Evolutionary conservation across 2,888 invertebrate genomes (phyloP).

Genomic region (Eupithecia inturbata): DNA sequence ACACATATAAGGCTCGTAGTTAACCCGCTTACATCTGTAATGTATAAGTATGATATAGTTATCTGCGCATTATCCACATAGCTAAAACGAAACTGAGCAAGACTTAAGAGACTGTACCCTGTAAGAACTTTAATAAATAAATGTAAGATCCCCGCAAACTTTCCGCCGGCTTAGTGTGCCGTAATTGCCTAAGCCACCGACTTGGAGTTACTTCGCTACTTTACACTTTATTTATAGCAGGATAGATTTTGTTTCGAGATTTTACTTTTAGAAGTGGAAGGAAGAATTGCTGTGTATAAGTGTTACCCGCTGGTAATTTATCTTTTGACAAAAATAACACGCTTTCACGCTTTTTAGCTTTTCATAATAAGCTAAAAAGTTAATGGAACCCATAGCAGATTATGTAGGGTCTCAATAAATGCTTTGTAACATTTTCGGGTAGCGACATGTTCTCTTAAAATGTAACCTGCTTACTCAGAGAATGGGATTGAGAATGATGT

Average conservation of each 20-base stretch:
- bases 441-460: no score
- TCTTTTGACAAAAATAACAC: neutral
- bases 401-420: neutral
- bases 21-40: no score
- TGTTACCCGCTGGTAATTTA: neutral
- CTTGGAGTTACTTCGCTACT: conserved; percentile 5
- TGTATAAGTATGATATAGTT: neutral
- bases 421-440: neutral
- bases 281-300: neutral
- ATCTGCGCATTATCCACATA: neutral
- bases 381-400: neutral
- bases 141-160: conserved; percentile 9
- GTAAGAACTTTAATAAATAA: conserved; percentile 13
- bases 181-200: conserved; percentile 12
- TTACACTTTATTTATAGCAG: conserved; percentile 4
- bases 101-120: neutral
- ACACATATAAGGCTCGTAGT: no score
- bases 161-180: conserved; percentile 8
- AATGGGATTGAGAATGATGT: no score
- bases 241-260: neutral
- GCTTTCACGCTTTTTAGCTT: no score
- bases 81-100: neutral
- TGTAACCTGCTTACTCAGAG: neutral
- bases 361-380: neutral
- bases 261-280: neutral